Conservation (phyloP, 2,888 invertebrate species). For the Coelopa pilipes region DNA sequence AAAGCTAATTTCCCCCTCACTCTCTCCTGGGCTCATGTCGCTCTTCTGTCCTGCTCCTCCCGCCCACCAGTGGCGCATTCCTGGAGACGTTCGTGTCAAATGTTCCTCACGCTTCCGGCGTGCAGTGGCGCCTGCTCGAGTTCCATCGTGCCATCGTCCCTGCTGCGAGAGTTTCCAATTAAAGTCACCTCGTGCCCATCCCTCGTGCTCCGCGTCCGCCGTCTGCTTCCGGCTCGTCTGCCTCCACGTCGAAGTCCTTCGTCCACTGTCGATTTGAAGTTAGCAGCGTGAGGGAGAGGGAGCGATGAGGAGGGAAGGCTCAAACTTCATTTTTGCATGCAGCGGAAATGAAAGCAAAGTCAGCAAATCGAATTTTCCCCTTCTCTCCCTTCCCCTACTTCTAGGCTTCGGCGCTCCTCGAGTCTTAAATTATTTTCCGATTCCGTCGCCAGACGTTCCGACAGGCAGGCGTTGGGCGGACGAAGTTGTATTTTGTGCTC, state of each 20-base stretch:
- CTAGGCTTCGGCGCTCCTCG: neutral
- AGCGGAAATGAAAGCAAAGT: constrained; percentile 19
- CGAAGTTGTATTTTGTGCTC: neutral
- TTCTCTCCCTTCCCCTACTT: neutral
- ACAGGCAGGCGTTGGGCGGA: neutral
- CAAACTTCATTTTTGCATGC: neutral
- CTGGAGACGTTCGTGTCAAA: too few species aligned
- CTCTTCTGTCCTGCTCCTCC: too few species aligned
- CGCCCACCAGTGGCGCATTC: too few species aligned
- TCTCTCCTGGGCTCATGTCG: too few species aligned
- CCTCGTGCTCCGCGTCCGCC: neutral
- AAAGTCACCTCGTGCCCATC: neutral
- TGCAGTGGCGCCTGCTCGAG: too few species aligned
- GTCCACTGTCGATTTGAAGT: neutral
- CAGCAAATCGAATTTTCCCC: constrained; percentile 22
- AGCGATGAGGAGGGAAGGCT: too few species aligned
- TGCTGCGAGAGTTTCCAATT: neutral
- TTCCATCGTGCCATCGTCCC: too few species aligned
- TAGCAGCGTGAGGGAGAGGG: too few species aligned
- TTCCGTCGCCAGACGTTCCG: neutral
- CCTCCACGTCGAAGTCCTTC: neutral
- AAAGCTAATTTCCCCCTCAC: too few species aligned
- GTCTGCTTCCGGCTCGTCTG: neutral
- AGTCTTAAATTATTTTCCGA: constrained; percentile 7
- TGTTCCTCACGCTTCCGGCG: too few species aligned